Percentiles rank a stretch among this genome's conserved stretches.
These are phyloP conservation scores for Eumerus sabulonum DNA, from an alignment of 2,888 invertebrate species.

Conservation along the genomic window DNA sequence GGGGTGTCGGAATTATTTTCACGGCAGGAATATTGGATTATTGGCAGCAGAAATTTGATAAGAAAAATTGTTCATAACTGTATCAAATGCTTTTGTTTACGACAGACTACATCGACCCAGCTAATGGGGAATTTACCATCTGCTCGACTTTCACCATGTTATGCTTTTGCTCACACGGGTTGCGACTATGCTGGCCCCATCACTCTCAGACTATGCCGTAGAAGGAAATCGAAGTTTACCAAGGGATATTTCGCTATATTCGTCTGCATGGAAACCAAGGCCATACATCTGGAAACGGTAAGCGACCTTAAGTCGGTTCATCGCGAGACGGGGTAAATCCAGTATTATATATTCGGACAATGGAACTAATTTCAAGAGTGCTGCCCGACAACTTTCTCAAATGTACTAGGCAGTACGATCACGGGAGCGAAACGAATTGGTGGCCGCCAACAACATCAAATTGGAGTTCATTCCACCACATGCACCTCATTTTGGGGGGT, in stretches of 20 bases:
- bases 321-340: constrained; percentile 30
- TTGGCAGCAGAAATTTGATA: constrained; percentile 35
- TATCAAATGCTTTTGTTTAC: constrained; percentile 42
- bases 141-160: constrained; percentile 13
- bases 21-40: constrained; percentile 42
- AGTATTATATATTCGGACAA: constrained; percentile 26
- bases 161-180: constrained; percentile 10
- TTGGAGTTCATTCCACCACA: constrained; percentile 22
- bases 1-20: constrained; percentile 16
- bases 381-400: constrained; percentile 26
- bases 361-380: constrained; percentile 24
- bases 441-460: neutral
- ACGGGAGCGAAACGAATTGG: neutral
- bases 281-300: constrained; percentile 22
- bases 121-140: constrained; percentile 54
- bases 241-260: constrained; percentile 25
- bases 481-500: constrained; percentile 8
- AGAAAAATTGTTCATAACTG: constrained; percentile 38
- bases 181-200: constrained; percentile 17
- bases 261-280: constrained; percentile 24
- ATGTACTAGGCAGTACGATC: constrained; percentile 11
- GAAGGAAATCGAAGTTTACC: constrained; percentile 15
- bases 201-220: constrained; percentile 3
- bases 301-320: constrained; percentile 10
- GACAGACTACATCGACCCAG: constrained; percentile 25